Evolutionary conservation across 2,797 vertebrate genomes (phyloP).

Genomic region (Myripristis murdjan): DNA sequence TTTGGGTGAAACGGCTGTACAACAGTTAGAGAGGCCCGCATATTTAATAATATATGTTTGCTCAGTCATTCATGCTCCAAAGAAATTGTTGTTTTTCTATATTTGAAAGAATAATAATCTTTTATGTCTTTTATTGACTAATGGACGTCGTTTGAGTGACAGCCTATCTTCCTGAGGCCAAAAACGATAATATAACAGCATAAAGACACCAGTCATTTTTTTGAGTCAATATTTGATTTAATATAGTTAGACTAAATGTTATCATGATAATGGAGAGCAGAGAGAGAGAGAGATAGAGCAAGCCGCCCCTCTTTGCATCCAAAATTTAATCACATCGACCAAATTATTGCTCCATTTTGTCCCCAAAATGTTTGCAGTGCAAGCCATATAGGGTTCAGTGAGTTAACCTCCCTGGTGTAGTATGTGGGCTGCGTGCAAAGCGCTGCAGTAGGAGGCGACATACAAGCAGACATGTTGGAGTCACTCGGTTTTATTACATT

Average conservation of each 20-base stretch:
- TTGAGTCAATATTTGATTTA: background rate
- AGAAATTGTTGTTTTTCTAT: background rate
- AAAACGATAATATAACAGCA: background rate
- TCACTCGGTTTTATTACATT: constrained; percentile 90
- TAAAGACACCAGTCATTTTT: background rate
- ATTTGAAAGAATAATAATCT: background rate
- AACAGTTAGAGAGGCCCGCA: no score
- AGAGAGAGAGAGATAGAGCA: no score
- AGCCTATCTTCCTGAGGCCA: no score
- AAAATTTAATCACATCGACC: no score
- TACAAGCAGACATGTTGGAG: constrained; percentile 91
- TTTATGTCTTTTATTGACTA: background rate
- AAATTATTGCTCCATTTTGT: background rate
- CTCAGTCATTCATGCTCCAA: background rate
- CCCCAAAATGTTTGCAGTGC: no score
- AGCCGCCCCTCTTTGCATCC: no score
- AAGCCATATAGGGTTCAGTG: no score
- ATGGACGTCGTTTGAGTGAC: background rate
- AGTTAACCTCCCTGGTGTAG: constrained; percentile 17
- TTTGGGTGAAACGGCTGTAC: no score
- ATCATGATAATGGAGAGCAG: no score
- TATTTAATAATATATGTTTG: no score
- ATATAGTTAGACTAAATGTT: no score
- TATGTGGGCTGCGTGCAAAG: constrained; percentile 81
- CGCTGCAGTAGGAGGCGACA: constrained; percentile 83